Conservation (phyloP, 2,113 vertebrate genomes). For the Chaetops frenatus region DNA sequence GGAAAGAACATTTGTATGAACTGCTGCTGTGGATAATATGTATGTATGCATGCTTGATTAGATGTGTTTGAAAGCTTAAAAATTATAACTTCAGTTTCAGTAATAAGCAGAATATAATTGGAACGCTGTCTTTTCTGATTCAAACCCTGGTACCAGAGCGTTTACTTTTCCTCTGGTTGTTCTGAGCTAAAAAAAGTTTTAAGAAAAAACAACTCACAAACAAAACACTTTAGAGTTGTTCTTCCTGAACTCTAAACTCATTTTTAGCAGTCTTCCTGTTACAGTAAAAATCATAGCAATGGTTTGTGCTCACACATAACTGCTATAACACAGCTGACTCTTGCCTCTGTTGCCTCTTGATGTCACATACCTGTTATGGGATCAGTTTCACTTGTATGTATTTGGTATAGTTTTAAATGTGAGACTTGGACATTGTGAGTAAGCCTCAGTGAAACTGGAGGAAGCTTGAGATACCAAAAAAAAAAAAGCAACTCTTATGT, state of each 20-base stretch:
- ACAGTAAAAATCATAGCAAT: neutral
- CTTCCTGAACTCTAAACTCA: accelerated
- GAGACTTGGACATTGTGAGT: neutral
- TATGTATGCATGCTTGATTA: neutral
- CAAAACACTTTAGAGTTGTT: neutral
- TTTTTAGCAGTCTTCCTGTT: neutral
- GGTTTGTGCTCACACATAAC: neutral
- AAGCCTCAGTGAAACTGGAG: neutral
- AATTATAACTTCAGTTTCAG: neutral
- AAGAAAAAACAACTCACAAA: neutral
- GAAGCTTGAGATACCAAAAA: neutral
- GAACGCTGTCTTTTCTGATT: neutral
- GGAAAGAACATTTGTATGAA: neutral
- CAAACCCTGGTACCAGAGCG: neutral
- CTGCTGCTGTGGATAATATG: neutral
- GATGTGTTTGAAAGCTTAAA: neutral
- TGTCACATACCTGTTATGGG: neutral
- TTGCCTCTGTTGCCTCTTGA: neutral
- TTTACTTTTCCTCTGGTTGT: neutral
- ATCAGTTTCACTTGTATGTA: neutral
- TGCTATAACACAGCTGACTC: neutral
- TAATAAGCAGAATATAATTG: neutral
- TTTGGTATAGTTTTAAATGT: neutral
- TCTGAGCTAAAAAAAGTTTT: neutral
- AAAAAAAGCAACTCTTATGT: neutral